A percentile compares a stretch with the other conserved stretches of the same genome.
Conservation (phyloP, 2,113 vertebrate species). For the Micronycteris hirsuta region DNA sequence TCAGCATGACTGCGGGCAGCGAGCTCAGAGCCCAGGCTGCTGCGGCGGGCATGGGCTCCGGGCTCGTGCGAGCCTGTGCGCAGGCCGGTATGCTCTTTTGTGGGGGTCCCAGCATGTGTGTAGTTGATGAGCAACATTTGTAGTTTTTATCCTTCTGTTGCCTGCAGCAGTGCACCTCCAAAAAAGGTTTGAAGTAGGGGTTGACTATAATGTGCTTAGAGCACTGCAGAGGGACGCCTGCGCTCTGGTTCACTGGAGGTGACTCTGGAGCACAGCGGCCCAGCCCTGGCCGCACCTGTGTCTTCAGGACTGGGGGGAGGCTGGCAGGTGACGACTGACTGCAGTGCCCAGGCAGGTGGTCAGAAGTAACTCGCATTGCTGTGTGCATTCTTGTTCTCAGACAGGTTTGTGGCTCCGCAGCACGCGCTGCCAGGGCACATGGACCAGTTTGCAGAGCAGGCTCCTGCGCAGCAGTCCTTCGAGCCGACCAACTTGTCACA, state of each 20-base stretch:
- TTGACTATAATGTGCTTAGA: background rate
- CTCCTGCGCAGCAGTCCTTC: slow-evolving; percentile 29
- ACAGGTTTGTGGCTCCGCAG: slow-evolving; percentile 47
- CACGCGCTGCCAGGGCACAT: slow-evolving; percentile 29
- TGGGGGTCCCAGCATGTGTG: rapidly evolving
- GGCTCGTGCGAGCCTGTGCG: rapidly evolving
- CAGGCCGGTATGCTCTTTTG: background rate
- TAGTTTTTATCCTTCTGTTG: background rate
- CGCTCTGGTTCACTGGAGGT: too few species aligned
- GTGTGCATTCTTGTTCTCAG: background rate
- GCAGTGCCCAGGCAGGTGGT: rapidly evolving
- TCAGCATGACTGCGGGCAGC: rapidly evolving
- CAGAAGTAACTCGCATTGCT: too few species aligned
- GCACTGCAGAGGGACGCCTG: background rate
- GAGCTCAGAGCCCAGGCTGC: background rate
- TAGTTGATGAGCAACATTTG: background rate
- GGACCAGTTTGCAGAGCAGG: slow-evolving; percentile 60
- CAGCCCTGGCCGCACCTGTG: too few species aligned
- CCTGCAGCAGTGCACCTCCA: background rate
- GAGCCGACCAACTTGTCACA: slow-evolving; percentile 43
- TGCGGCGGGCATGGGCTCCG: background rate
- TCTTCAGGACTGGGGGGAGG: background rate
- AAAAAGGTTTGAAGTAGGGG: background rate
- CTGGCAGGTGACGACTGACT: background rate
- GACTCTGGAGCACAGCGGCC: background rate